phyloP scores from a whole-genome alignment of 35 echinoderm and acorn worm genomes.

The Apostichopus japonicus region DNA sequence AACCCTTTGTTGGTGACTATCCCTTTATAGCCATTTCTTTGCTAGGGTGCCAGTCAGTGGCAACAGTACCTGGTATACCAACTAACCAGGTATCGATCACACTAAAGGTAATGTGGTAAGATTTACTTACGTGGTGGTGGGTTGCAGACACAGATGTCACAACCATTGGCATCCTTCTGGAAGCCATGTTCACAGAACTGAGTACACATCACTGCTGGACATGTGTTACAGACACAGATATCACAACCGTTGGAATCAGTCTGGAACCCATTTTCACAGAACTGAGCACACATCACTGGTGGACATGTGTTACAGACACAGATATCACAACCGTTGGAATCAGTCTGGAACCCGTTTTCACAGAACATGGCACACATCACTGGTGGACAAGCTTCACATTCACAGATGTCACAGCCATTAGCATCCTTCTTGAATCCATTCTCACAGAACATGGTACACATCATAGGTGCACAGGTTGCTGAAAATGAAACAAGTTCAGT shows the following conservation, averaged over 20 bases:
- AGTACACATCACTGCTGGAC: constrained; percentile 51
- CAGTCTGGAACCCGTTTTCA: constrained; percentile 59
- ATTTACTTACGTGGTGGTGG: too few species aligned
- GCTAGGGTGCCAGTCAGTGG: too few species aligned
- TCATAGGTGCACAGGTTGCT: constrained; percentile 40
- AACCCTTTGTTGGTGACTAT: too few species aligned
- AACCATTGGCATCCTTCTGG: constrained; percentile 64
- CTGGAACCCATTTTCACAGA: constrained; percentile 59
- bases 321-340: constrained; percentile 70
- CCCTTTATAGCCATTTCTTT: too few species aligned
- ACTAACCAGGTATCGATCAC: too few species aligned
- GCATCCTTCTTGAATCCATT: too few species aligned
- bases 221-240: constrained; percentile 38
- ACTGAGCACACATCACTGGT: constrained; percentile 45
- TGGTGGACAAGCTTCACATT: not conserved
- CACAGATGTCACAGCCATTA: too few species aligned
- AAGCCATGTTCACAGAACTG: constrained; percentile 70
- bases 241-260: too few species aligned
- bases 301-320: constrained; percentile 60
- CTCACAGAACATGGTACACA: constrained; percentile 44
- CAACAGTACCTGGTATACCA: too few species aligned
- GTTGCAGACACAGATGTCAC: constrained; percentile 61
- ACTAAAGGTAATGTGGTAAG: too few species aligned
- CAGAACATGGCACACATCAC: constrained; percentile 69
- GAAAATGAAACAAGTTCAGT: too few species aligned